A percentile compares a stretch with the other conserved stretches of the same genome.
These are phyloP conservation scores for Phodopus roborovskii DNA, from an alignment of 2,113 vertebrate species.

Conservation along the genomic window DNA sequence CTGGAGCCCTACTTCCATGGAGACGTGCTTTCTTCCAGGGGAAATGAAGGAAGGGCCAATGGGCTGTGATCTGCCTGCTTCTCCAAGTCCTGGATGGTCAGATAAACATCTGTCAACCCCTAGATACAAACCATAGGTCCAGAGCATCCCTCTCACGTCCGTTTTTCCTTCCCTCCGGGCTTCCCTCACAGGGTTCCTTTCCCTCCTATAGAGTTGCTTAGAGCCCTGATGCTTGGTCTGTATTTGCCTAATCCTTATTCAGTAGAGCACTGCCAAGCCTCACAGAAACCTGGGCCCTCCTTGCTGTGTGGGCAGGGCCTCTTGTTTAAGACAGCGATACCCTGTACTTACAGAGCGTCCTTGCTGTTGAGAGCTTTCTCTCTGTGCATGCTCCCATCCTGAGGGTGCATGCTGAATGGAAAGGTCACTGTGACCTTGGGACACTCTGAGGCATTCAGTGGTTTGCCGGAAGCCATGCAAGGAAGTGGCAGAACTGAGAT, in stretches of 20 bases:
- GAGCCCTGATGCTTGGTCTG: neutral
- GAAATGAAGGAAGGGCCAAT: neutral
- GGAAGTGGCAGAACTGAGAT: neutral
- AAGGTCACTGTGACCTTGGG: neutral
- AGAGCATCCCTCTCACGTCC: rapidly evolving
- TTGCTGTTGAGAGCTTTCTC: neutral
- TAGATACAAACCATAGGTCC: neutral
- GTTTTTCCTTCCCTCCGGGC: neutral
- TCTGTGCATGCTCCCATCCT: rapidly evolving
- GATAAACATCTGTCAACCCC: neutral
- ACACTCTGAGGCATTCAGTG: neutral
- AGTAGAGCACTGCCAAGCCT: neutral
- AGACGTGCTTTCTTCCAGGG: neutral
- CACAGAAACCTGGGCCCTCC: conserved; percentile 49
- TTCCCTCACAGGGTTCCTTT: neutral
- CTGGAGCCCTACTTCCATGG: neutral
- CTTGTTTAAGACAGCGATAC: conserved; percentile 54
- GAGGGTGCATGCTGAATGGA: neutral
- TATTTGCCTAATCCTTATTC: neutral
- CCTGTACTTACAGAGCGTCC: conserved; percentile 9
- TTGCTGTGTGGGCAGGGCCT: conserved; percentile 27
- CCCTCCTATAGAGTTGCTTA: neutral
- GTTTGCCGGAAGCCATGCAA: neutral
- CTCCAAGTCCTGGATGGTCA: neutral
- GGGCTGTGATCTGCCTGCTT: neutral